A percentile compares a stretch with the other conserved stretches of the same genome.
phyloP scores from a whole-genome alignment of 1,140 invertebrate species.

The Dendroctonus ponderosae region DNA sequence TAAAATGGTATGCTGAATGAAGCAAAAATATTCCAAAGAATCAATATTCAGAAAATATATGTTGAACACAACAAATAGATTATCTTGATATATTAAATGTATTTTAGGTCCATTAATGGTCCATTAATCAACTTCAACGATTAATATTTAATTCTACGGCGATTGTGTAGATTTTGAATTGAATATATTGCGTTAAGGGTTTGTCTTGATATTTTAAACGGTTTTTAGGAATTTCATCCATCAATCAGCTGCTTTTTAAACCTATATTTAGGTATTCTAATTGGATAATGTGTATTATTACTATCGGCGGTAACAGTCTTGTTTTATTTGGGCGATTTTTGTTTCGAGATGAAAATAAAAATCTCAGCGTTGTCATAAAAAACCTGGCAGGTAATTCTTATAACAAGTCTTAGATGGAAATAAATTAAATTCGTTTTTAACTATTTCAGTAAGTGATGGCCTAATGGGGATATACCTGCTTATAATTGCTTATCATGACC shows the following conservation, averaged over 20 bases:
- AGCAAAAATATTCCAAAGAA: no score
- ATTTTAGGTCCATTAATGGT: no score
- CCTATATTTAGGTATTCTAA: constrained; percentile 63
- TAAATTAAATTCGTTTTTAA: neutral
- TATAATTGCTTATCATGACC: constrained; percentile 67
- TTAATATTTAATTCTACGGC: no score
- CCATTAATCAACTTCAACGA: no score
- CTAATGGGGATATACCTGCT: constrained; percentile 78
- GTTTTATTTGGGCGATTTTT: constrained; percentile 69
- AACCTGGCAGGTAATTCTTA: constrained; percentile 64
- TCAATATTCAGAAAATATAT: no score
- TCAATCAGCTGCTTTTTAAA: constrained; percentile 64
- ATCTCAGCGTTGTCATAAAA: constrained; percentile 64
- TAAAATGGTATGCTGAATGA: neutral
- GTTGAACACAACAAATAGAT: no score
- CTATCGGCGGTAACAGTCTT: constrained; percentile 64
- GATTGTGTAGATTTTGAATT: no score
- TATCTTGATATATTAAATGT: no score
- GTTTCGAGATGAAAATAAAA: constrained; percentile 60
- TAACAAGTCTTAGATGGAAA: neutral
- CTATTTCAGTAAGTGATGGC: constrained; percentile 65
- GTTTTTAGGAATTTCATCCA: constrained; percentile 61
- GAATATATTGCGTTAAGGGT: no score
- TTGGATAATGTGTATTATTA: constrained; percentile 71
- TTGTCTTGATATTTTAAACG: no score